Percentiles rank a stretch among this genome's conserved stretches.
phyloP scores from a whole-genome alignment of 1,140 invertebrate species.

The Phymorhynchus buccinoides region DNA sequence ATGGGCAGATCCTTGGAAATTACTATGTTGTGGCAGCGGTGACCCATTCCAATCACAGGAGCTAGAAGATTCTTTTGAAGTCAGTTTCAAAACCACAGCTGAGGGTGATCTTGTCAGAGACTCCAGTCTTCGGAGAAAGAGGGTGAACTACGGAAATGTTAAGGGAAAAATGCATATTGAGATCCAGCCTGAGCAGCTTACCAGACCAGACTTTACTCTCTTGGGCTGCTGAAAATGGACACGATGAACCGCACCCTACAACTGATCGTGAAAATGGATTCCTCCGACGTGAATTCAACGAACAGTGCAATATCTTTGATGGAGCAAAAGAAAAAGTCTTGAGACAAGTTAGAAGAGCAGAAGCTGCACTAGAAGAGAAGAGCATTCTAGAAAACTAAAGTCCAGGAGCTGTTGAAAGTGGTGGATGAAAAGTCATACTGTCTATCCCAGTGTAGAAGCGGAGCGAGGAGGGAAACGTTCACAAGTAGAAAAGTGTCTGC shows the following conservation, averaged over 20 bases:
- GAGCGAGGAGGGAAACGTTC: background rate
- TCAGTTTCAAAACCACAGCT: background rate
- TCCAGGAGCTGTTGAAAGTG: constrained; percentile 22
- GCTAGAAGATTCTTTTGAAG: background rate
- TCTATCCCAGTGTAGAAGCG: background rate
- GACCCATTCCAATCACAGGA: too few species aligned
- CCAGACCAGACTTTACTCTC: background rate
- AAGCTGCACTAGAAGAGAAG: constrained; percentile 16
- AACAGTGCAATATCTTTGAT: background rate
- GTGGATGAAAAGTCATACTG: background rate
- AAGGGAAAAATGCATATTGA: constrained; percentile 27
- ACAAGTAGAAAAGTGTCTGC: background rate
- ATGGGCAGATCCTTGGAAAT: too few species aligned
- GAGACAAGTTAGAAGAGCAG: constrained; percentile 25
- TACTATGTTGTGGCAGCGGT: too few species aligned
- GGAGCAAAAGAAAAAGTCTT: background rate
- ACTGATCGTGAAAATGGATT: background rate
- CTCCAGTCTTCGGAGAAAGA: constrained; percentile 41
- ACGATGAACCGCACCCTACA: background rate
- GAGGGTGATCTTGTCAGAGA: constrained; percentile 20
- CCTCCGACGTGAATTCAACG: background rate
- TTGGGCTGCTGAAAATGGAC: background rate
- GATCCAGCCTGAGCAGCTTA: background rate
- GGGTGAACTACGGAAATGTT: constrained; percentile 34
- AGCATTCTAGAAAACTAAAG: constrained; percentile 19